Percentiles rank a stretch among this genome's conserved stretches.
Conservation (phyloP, 2,113 vertebrate genomes). For the Platichthys stellatus region DNA sequence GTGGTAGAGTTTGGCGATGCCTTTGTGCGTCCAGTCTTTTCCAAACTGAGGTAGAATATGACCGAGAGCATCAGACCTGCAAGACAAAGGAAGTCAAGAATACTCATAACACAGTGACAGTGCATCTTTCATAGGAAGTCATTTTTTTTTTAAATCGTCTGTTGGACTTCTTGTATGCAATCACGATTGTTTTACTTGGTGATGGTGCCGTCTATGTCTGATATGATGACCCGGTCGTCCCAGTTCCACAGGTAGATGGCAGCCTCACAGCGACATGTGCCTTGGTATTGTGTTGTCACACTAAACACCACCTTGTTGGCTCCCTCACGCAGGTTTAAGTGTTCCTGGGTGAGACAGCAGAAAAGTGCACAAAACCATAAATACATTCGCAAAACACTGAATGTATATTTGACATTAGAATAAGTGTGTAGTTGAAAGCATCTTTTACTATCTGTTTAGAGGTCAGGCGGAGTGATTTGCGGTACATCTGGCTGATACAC, state of each 20-base stretch:
- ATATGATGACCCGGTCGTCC: conserved; percentile 92
- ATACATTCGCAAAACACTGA: neutral
- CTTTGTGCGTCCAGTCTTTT: conserved; percentile 96
- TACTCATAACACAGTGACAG: neutral
- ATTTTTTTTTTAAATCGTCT: neutral
- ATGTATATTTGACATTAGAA: neutral
- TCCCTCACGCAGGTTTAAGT: conserved; percentile 89
- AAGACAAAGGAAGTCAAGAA: conserved; percentile 10
- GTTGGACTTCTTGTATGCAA: neutral
- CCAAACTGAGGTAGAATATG: conserved; percentile 94
- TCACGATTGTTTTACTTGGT: conserved; percentile 86
- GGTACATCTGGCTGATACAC: conserved; percentile 82
- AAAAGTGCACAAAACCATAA: neutral
- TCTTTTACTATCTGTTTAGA: conserved; percentile 89
- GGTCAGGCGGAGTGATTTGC: conserved; percentile 92
- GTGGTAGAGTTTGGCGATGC: conserved; percentile 93
- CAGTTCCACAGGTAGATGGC: conserved; percentile 97
- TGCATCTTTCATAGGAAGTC: neutral
- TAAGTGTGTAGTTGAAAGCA: neutral
- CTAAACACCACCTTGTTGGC: conserved; percentile 93
- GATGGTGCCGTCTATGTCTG: conserved; percentile 96
- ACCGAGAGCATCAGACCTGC: conserved; percentile 93
- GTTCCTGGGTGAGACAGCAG: conserved; percentile 71
- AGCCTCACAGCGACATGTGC: conserved; percentile 93
- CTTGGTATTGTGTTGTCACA: conserved; percentile 95